Evolutionary conservation across 2,113 vertebrate genomes (phyloP), one percentile per base, ranked within the genome.

Genomic region (Holacanthus passer): DNA sequence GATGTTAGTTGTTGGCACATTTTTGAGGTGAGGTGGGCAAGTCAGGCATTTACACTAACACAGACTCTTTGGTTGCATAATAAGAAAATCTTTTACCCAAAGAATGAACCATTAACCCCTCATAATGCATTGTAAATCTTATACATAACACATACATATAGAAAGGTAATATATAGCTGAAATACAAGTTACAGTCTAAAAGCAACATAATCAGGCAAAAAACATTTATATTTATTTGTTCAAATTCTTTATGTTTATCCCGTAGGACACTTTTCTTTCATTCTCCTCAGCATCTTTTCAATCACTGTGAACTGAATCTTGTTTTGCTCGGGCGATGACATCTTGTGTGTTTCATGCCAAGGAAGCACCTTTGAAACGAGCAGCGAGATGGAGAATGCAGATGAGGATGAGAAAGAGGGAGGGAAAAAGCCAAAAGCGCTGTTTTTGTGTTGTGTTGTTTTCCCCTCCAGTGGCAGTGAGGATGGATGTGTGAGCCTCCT

Each of bases 401-500:
- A 62, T 12, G 27, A 75, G 12, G 53, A 32, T 10, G 1, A 29
- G 6, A 31, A 13, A 37, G 22, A 39, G 16, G 20, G 19, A 62
- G 32, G 14, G 3, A 27, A 50, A 43, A 31, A 65, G 58, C 27
- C 70, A 37, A 37, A 50, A 63, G 20, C 14, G 13, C 7, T 14
- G 14, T 27, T 39, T 50, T 37, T 60, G 29, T 29, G 58, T 39
- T 60, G 29, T 35, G 71, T 45, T 75, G 58, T 58, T 65, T 58
- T 80, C 41, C 24, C 47, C 32, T 52, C 56, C 64, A 52, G 63
- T 22, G 17, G 9, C 59, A 29, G 52, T 16, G 31, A 65, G 35
- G 39, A 59, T 70, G 37, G 45, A 63, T 24, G 52, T 45, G 50
- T 52, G 59, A 85, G 41, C 64, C 64, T 79, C 65, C 70, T 69